Percentiles rank a stretch among this genome's conserved stretches.
These are phyloP conservation scores for Sinocyclocheilus grahami DNA, from an alignment of 2,113 vertebrate genomes.

Conservation along the genomic window DNA sequence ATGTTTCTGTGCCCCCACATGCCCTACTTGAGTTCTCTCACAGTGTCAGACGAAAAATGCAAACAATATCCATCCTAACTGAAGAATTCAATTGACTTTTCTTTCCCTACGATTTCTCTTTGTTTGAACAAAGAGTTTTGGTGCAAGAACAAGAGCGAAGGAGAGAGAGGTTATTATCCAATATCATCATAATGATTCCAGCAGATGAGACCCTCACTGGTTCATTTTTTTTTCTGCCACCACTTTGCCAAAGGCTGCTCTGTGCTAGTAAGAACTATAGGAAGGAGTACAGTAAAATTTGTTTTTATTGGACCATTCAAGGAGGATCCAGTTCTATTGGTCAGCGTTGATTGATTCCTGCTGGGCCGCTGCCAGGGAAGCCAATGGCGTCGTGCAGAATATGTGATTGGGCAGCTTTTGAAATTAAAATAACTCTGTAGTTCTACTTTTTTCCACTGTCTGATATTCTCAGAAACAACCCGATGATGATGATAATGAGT, in stretches of 20 bases:
- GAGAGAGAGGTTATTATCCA: constrained; percentile 10
- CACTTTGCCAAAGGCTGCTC: constrained; percentile 63
- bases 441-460: not conserved
- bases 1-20: not conserved
- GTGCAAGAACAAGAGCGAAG: not conserved
- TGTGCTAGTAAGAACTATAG: constrained; percentile 58
- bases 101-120: not conserved
- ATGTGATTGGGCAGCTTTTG: constrained; percentile 21
- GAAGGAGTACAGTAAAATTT: constrained; percentile 31
- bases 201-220: constrained; percentile 17
- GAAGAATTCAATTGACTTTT: constrained; percentile 16
- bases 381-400: not conserved
- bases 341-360: constrained; percentile 15
- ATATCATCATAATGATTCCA: constrained; percentile 40
- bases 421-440: not conserved
- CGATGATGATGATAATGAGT: not conserved
- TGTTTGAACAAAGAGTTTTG: not conserved
- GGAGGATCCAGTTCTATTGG: constrained; percentile 45
- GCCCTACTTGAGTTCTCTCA: not conserved
- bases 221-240: constrained; percentile 40
- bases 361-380: constrained; percentile 23
- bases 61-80: not conserved
- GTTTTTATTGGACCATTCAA: constrained; percentile 45
- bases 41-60: not conserved
- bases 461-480: constrained; percentile 9